These are phyloP conservation scores for Melanerpes formicivorus DNA, from an alignment of 2,113 vertebrate species.

Conservation along the genomic window DNA sequence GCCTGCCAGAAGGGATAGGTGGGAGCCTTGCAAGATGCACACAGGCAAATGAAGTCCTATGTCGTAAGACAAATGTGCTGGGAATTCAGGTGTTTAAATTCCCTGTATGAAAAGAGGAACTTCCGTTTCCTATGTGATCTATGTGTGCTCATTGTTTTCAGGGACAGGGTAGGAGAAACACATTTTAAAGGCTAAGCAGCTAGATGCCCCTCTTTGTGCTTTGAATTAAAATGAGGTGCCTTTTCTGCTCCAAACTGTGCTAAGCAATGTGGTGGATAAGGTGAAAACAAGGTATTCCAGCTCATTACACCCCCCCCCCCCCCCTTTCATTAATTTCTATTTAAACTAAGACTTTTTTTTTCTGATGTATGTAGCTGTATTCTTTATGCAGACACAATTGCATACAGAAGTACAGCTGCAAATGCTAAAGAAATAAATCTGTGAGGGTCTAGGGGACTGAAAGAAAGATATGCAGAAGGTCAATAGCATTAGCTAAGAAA, in stretches of 20 bases:
- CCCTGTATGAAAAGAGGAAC: not conserved
- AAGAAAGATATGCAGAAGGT: not conserved
- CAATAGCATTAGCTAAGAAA: not conserved
- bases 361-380: not conserved
- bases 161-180: not conserved
- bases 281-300: not conserved
- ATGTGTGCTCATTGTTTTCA: not conserved
- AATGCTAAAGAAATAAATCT: not conserved
- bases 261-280: not conserved
- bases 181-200: not conserved
- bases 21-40: not conserved
- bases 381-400: not conserved
- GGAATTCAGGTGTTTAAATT: not conserved
- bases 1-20: not conserved
- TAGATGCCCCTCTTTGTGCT: not conserved
- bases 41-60: not conserved
- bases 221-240: not conserved
- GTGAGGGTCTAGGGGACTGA: not conserved
- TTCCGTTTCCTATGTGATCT: not conserved
- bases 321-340: not conserved
- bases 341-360: not conserved
- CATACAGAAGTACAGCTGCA: not conserved
- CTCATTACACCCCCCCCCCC: not conserved
- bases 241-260: not conserved
- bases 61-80: not conserved